A percentile compares a stretch with the other conserved stretches of the same genome.
phyloP scores from a whole-genome alignment of 1,140 invertebrate genomes.

The Laupala kohalensis region DNA sequence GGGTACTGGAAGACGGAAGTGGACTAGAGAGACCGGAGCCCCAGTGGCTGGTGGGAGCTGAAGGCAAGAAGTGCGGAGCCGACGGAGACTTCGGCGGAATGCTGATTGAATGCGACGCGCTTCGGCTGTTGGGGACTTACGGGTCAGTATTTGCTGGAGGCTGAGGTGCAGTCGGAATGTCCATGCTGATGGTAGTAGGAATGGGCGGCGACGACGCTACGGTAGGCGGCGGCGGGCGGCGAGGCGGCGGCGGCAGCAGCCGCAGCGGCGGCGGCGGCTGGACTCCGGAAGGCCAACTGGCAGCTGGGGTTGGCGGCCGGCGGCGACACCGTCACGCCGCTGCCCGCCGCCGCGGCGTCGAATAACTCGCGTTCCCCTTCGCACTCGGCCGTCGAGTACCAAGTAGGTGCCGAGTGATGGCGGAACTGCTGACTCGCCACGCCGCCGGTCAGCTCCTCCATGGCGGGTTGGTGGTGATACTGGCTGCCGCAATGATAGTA shows the following conservation, averaged over 20 bases:
- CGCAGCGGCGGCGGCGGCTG: background rate
- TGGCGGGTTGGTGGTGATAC: background rate
- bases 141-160: constrained; percentile 9
- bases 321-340: constrained; percentile 1
- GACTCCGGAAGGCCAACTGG: constrained; percentile 8
- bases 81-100: too few relatives aligned
- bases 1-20: too few relatives aligned
- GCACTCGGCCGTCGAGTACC: constrained; percentile 1
- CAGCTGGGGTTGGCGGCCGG: constrained; percentile 12
- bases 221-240: background rate
- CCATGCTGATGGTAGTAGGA: constrained; percentile 7
- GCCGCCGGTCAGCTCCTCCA: background rate
- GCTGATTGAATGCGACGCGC: background rate
- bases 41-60: too few relatives aligned
- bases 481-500: background rate
- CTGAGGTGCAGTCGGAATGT: constrained; percentile 3
- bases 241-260: background rate
- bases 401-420: background rate
- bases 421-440: constrained; percentile 2
- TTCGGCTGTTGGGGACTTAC: constrained; percentile 2
- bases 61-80: too few relatives aligned
- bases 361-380: background rate
- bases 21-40: too few relatives aligned
- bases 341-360: background rate
- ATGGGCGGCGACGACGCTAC: background rate